Evolutionary conservation across 2,113 vertebrate genomes (phyloP).

Genomic region (Carettochelys insculpta): DNA sequence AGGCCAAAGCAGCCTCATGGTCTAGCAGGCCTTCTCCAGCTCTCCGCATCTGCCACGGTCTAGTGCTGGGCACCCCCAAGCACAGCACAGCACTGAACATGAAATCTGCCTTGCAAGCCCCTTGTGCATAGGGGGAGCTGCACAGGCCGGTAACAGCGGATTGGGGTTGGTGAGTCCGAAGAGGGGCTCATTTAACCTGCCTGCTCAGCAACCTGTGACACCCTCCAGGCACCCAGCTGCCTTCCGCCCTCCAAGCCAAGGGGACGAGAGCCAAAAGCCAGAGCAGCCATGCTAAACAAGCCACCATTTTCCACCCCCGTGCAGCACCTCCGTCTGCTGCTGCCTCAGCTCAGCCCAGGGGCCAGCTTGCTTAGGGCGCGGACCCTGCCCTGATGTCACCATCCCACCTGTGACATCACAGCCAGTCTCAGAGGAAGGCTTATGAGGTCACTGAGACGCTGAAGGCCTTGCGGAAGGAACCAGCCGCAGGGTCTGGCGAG

Average conservation of each 20-base stretch:
- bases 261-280: neutral
- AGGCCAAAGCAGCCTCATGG: neutral
- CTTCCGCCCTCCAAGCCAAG: neutral
- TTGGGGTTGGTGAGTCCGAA: too few relatives aligned
- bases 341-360: too few relatives aligned
- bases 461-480: neutral
- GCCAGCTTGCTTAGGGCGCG: too few relatives aligned
- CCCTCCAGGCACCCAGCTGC: neutral
- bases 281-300: neutral
- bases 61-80: neutral
- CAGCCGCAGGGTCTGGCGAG: neutral
- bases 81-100: too few relatives aligned
- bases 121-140: too few relatives aligned
- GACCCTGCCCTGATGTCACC: too few relatives aligned
- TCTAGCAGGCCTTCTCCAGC: neutral
- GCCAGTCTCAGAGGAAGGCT: neutral
- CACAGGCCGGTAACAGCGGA: too few relatives aligned
- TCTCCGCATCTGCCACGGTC: neutral
- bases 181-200: too few relatives aligned
- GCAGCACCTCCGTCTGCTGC: neutral
- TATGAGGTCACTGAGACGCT: neutral
- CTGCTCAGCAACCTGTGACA: neutral
- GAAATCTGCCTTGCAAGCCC: too few relatives aligned
- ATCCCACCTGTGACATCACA: neutral
- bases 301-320: too few relatives aligned